These are phyloP conservation scores for Prionace glauca DNA, from an alignment of 2,797 vertebrate species.

Conservation along the genomic window DNA sequence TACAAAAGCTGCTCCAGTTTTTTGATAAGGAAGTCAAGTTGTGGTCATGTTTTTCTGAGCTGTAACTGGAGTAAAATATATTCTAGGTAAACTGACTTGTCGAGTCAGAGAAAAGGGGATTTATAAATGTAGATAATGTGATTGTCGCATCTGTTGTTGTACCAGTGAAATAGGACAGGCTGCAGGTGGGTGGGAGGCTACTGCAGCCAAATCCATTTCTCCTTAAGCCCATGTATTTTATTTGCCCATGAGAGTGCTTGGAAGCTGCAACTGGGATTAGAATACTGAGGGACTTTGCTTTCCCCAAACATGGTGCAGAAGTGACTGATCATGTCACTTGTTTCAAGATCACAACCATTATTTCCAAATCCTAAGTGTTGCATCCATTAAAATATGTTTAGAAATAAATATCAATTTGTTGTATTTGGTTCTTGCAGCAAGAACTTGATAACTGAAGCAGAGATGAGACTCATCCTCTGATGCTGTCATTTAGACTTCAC, in stretches of 20 bases:
- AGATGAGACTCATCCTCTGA: neutral
- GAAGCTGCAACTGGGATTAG: neutral
- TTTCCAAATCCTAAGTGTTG: neutral
- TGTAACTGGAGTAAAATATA: neutral
- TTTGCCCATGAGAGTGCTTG: conserved; percentile 20
- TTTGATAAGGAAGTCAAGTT: neutral
- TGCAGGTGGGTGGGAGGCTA: conserved; percentile 4
- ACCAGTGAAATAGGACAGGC: neutral
- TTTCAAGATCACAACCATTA: neutral
- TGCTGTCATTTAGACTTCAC: neutral
- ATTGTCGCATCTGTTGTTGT: neutral
- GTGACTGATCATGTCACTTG: neutral
- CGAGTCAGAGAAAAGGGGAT: neutral
- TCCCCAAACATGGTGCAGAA: neutral
- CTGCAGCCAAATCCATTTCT: neutral
- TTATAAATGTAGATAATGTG: neutral
- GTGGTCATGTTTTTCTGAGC: neutral
- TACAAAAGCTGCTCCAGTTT: neutral
- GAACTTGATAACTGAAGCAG: neutral
- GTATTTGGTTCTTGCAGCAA: neutral
- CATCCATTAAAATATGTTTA: neutral
- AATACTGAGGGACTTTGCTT: neutral
- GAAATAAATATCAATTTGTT: neutral
- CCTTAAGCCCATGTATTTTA: conserved; percentile 3
- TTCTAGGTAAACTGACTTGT: neutral